Percentiles rank a stretch among this genome's conserved stretches.
Evolutionary conservation across 2,113 vertebrate species (phyloP).

Genomic region (Shinisaurus crocodilurus): DNA sequence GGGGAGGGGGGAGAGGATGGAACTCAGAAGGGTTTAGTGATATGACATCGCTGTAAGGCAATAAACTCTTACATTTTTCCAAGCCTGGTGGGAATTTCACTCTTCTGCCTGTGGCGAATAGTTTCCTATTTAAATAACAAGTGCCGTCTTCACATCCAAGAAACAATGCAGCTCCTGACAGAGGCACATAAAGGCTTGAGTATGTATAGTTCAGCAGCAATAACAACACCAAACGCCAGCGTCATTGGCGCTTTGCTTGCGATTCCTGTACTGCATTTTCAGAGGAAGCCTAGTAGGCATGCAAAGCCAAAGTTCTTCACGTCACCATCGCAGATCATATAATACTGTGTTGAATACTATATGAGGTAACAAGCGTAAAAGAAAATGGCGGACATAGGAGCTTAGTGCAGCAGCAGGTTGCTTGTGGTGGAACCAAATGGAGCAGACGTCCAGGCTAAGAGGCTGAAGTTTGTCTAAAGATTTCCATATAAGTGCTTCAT

Average conservation of each 20-base stretch:
- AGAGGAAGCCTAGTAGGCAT: not conserved
- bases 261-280: slow-evolving; percentile 13
- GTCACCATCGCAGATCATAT: not conserved
- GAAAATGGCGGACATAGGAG: slow-evolving; percentile 30
- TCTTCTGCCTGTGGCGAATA: slow-evolving; percentile 77
- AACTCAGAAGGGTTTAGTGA: slow-evolving; percentile 75
- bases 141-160: slow-evolving; percentile 71
- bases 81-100: slow-evolving; percentile 81
- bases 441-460: slow-evolving; percentile 47
- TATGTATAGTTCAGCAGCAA: slow-evolving; percentile 55
- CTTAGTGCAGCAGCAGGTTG: slow-evolving; percentile 33
- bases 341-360: not conserved
- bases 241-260: slow-evolving; percentile 11
- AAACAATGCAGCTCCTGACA: slow-evolving; percentile 66
- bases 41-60: slow-evolving; percentile 87
- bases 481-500: slow-evolving; percentile 51
- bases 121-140: slow-evolving; percentile 68
- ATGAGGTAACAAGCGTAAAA: slow-evolving; percentile 25
- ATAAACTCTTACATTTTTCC: slow-evolving; percentile 74
- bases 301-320: slow-evolving; percentile 12
- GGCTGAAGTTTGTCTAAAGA: slow-evolving; percentile 47
- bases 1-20: slow-evolving; percentile 34
- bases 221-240: slow-evolving; percentile 41
- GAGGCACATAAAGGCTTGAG: slow-evolving; percentile 77
- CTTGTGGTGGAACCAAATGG: slow-evolving; percentile 35